Evolutionary conservation across 2,113 vertebrate genomes (phyloP), one percentile per base, ranked within the genome.

Genomic region (Etia nguti): DNA sequence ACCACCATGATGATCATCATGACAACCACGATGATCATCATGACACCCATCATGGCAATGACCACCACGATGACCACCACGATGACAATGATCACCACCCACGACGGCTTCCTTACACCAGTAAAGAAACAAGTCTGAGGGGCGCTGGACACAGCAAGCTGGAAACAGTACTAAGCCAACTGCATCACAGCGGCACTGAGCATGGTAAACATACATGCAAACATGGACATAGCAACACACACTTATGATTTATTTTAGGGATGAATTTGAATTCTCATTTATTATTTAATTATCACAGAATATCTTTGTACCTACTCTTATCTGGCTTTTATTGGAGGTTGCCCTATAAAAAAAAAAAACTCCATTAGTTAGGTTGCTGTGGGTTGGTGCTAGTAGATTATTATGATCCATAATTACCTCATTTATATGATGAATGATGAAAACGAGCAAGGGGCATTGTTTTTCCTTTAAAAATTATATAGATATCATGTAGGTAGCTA

Each of bases 111-210:
- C 85, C 92, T 9, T 50, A 70, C 46, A 83, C 36, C 68, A 73
- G 84, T 46, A 95, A 95, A 68, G 93, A 93, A 26, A 86, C 87
- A 0, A 80, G 70, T 10, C 24, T 68, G 2, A 89, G 60, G 3
- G 83, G 88, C 0, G 2, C 79, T 1, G 90, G 88, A 1, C 93
- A 95, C 88, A 82, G 52, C 88, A 96, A 97, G 48, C 89, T 97
- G 86, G 96, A 97, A n/a, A 86, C 94, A 1, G 93, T 97, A 18
- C 88, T 97, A 8, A 89, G 86, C 79, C 94, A 95, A 15, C 86
- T 97, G 16, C 94, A 96, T 56, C 94, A 93, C 48, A 85, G 93
- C 43, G 91, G 80, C 10, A 20, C 80, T 29, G 93, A 96, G 41
- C 84, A 92, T 16, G 96, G 96, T 96, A 87, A n/a, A 9, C 4